A percentile compares a stretch with the other conserved stretches of the same genome.
phyloP scores from a whole-genome alignment of 2,888 invertebrate species.

The Vanessa cardui region DNA sequence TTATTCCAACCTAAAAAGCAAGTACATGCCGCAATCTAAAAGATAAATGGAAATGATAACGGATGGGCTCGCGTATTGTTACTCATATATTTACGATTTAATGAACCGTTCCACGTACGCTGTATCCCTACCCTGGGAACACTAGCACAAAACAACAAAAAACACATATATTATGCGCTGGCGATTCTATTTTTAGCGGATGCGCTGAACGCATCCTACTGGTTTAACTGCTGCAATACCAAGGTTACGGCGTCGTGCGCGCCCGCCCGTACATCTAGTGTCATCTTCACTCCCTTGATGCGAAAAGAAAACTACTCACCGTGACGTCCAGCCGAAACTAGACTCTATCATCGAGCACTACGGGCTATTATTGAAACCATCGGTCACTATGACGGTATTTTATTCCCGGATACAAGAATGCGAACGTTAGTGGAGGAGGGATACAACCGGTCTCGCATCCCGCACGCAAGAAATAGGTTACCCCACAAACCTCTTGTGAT shows the following conservation, averaged over 20 bases:
- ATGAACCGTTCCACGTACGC: constrained; percentile 60
- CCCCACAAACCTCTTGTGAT: constrained; percentile 80
- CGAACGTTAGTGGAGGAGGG: constrained; percentile 48
- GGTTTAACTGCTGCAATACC: constrained; percentile 73
- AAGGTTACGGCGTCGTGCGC: constrained; percentile 64
- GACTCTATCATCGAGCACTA: constrained; percentile 46
- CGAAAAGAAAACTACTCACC: constrained; percentile 52
- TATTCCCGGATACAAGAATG: constrained; percentile 69
- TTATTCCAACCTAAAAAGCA: not conserved
- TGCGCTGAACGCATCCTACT: constrained; percentile 65
- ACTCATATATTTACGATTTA: constrained; percentile 62
- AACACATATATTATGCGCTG: constrained; percentile 70
- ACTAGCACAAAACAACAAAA: constrained; percentile 63
- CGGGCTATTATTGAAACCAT: constrained; percentile 42
- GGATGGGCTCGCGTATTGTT: constrained; percentile 44
- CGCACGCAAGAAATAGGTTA: constrained; percentile 78
- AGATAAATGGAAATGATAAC: constrained; percentile 46
- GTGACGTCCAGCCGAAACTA: constrained; percentile 42
- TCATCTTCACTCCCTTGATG: constrained; percentile 58
- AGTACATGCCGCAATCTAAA: constrained; percentile 32
- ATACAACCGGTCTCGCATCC: constrained; percentile 66
- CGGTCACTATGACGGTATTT: constrained; percentile 45
- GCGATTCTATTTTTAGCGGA: constrained; percentile 72
- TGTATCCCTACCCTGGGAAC: constrained; percentile 68
- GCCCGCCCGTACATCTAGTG: constrained; percentile 58